Conservation (phyloP, 1,140 invertebrate species). For the Gryllus bimaculatus region DNA sequence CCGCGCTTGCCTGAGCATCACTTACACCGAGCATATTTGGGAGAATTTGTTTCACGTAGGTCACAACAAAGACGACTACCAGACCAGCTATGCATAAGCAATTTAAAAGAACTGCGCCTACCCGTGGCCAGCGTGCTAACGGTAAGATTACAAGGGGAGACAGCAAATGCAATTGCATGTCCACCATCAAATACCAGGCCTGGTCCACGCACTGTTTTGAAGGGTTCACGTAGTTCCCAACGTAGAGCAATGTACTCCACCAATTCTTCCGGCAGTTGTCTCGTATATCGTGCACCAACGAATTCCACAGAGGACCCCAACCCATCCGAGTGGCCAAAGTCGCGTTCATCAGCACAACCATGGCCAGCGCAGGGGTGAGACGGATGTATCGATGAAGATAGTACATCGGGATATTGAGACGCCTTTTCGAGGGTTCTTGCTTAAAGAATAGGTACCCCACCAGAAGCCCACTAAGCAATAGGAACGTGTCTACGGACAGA, state of each 20-base stretch:
- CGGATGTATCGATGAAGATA: slow-evolving; percentile 34
- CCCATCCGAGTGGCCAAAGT: slow-evolving; percentile 24
- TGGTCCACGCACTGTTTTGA: slow-evolving; percentile 41
- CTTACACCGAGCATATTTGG: background rate
- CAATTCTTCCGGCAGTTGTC: slow-evolving; percentile 47
- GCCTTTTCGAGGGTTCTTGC: slow-evolving; percentile 26
- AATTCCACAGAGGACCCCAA: slow-evolving; percentile 40
- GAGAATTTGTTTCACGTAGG: background rate
- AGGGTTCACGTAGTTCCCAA: slow-evolving; percentile 44
- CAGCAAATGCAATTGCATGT: slow-evolving; percentile 49
- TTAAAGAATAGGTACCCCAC: slow-evolving; percentile 44
- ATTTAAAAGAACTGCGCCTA: background rate
- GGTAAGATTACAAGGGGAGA: background rate
- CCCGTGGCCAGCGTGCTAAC: background rate
- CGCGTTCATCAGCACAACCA: slow-evolving; percentile 13
- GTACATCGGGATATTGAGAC: slow-evolving; percentile 30
- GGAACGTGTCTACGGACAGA: slow-evolving; percentile 44
- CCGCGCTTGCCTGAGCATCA: background rate
- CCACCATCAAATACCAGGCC: slow-evolving; percentile 52
- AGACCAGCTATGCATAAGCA: background rate
- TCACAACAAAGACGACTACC: background rate
- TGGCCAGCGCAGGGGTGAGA: slow-evolving; percentile 11
- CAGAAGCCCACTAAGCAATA: slow-evolving; percentile 48
- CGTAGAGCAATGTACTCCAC: slow-evolving; percentile 56
- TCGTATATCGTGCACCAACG: slow-evolving; percentile 35